Base-by-base conservation (phyloP, 2,888 invertebrate species). In the Hydropsyche betteni region DNA sequence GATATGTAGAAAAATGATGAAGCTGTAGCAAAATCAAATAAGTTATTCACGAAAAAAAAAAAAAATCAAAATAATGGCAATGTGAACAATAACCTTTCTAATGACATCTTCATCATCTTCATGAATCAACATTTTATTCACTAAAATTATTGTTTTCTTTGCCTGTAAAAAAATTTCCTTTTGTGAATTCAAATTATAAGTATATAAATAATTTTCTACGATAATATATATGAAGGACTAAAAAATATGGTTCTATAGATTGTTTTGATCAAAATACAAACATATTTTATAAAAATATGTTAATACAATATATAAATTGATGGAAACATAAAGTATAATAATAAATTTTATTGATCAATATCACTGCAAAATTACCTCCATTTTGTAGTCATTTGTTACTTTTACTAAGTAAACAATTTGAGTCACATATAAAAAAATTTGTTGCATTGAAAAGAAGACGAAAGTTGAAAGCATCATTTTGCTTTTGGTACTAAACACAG, bases 1-100 rank as follows among this genome's bases (percentile, higher is more conserved):
- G 33, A 24, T 72, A 72, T 12, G 72, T 72, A 36, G 72, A 72
- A 58, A 72, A 72, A 14, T 72, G 58, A 58, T 72, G 72, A 24
- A 72, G 44, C 72, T 72, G 14, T 38, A 12, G 53, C 6, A 34
- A 70, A 44, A 44, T 69, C 16, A 70, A 70, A 44, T 52, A 71
- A 55, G 24, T 24, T 24, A 24, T 24, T 24, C 24, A 44, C 44
- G 3, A 44, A 44, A 44, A 44, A 44, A 2, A 8, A 1, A 44
- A 2, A 2, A 10, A 2, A 24, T 24, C 1, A 24, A 24, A 24
- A 24, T 24, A 24, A 2, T 24, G 24, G 24, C 2, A 2, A 24
- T 24, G 2, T 24, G 2, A 24, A 24, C 24, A 24, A 24, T 24
- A 24, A 72, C 72, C 58, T 72, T 72, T 58, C 34, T 58, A 5